Evolutionary conservation across 2,113 vertebrate genomes (phyloP).

Genomic region (Rhinopomastus cyanomelas): DNA sequence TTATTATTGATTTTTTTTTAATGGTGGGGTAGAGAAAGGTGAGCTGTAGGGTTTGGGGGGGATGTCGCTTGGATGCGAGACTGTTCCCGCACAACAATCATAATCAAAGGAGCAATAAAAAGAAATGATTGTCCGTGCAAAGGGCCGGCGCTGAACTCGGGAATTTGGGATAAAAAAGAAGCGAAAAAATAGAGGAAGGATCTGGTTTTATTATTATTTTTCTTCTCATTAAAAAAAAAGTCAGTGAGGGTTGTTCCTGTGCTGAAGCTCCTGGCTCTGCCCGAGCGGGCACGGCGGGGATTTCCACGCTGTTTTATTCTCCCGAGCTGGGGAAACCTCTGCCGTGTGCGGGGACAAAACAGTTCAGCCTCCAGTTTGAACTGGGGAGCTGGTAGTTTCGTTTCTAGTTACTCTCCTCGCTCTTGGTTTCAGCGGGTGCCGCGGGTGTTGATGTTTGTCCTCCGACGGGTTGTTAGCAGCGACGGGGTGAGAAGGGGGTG

Average conservation of each 20-base stretch:
- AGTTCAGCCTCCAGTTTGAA: not conserved
- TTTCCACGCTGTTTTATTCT: not conserved
- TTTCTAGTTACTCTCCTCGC: not conserved
- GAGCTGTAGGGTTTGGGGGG: not conserved
- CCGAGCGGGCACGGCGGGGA: not conserved
- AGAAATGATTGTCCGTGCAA: not conserved
- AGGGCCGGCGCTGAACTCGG: not conserved
- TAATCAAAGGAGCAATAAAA: not conserved
- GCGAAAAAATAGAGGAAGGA: not conserved
- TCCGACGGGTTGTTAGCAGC: not conserved
- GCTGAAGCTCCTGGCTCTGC: not conserved
- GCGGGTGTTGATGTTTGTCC: not conserved
- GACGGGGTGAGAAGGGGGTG: no score
- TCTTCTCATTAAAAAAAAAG: not conserved
- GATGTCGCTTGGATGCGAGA: not conserved
- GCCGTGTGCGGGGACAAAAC: not conserved
- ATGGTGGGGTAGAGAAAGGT: not conserved
- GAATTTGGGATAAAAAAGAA: not conserved
- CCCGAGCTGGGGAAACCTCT: not conserved
- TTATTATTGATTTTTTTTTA: not conserved
- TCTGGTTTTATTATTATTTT: not conserved
- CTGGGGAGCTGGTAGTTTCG: not conserved
- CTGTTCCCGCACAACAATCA: not conserved
- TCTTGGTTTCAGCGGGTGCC: not conserved
- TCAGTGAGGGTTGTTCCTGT: not conserved